Percentiles rank a stretch among this genome's conserved stretches.
Conservation (phyloP, 2,113 vertebrate genomes). For the Grammomys dolichurus region DNA sequence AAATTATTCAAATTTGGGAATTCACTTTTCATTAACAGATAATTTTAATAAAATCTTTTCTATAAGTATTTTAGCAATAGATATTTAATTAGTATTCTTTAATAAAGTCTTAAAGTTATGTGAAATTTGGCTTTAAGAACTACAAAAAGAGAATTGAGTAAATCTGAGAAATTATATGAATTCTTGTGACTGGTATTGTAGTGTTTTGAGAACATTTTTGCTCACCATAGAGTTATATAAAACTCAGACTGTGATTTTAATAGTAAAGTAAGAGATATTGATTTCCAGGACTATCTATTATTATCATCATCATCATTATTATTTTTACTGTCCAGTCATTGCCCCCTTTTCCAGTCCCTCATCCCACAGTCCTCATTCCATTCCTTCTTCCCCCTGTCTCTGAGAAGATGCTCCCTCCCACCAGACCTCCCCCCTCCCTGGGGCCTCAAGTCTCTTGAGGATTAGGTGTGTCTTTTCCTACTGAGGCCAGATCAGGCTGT, state of each 20-base stretch:
- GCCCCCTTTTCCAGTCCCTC: too few species aligned
- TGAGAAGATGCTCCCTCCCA: too few species aligned
- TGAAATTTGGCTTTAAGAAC: conserved; percentile 26
- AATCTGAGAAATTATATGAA: conserved; percentile 39
- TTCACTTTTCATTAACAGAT: conserved; percentile 52
- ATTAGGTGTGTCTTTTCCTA: too few species aligned
- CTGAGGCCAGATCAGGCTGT: too few species aligned
- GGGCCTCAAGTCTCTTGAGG: too few species aligned
- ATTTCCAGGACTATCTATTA: neutral
- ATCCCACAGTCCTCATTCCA: too few species aligned
- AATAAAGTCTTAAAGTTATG: conserved; percentile 48
- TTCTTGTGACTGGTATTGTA: conserved; percentile 15
- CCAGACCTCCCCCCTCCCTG: too few species aligned
- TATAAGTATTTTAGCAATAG: neutral
- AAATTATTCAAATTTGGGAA: neutral
- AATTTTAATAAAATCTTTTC: conserved; percentile 55
- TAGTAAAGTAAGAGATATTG: conserved; percentile 43
- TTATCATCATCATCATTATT: too few species aligned
- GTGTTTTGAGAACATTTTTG: conserved; percentile 62
- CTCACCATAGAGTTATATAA: conserved; percentile 51
- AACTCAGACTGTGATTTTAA: conserved; percentile 44
- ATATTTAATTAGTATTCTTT: conserved; percentile 4
- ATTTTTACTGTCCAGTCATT: too few species aligned
- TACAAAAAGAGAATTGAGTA: conserved; percentile 20
- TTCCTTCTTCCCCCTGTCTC: too few species aligned